These are phyloP conservation scores for Hypotaenidia philippensis DNA, from an alignment of 2,797 vertebrate species.

Conservation along the genomic window DNA sequence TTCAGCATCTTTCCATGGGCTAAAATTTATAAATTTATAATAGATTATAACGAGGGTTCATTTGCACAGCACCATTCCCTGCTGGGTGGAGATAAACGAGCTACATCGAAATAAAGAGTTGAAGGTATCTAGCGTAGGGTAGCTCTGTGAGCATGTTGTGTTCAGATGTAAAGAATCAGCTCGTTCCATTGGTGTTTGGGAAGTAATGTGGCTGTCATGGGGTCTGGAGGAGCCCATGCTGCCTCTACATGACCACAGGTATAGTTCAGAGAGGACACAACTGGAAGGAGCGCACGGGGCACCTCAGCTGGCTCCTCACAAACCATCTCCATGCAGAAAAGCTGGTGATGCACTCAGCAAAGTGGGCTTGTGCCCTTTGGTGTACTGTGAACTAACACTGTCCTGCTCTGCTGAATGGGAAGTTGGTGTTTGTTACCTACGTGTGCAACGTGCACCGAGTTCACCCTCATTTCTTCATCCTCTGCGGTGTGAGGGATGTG, in stretches of 20 bases:
- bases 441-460: background rate
- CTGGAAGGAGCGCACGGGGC: background rate
- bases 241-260: background rate
- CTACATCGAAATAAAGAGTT: background rate
- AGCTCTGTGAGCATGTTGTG: background rate
- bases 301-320: background rate
- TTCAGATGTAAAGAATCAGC: background rate
- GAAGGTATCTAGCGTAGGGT: background rate
- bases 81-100: background rate
- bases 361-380: background rate
- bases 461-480: background rate
- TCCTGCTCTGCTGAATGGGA: background rate
- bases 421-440: background rate
- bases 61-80: background rate
- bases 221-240: background rate
- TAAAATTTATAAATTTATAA: background rate
- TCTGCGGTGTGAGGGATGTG: background rate
- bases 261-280: accelerated
- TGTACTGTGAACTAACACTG: background rate
- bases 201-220: background rate
- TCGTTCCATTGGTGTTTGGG: background rate
- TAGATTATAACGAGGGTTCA: background rate
- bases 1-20: background rate
- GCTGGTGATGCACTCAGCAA: background rate
- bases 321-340: accelerated